A percentile compares a stretch with the other conserved stretches of the same genome.
These are phyloP conservation scores for Anolis apletophallus DNA, from an alignment of 2,797 vertebrate species.

Conservation along the genomic window DNA sequence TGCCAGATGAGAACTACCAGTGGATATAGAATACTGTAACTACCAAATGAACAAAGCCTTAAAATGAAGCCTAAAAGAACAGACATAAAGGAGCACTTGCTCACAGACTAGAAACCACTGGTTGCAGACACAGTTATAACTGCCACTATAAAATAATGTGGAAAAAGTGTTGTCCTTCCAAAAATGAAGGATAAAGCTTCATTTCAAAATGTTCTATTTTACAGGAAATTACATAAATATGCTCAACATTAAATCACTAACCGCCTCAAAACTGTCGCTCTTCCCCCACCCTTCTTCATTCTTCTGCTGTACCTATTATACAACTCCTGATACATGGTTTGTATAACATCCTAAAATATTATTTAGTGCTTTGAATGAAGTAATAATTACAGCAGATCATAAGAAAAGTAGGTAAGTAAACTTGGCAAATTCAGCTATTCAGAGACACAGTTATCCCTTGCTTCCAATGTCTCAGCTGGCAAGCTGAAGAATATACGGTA, in stretches of 20 bases:
- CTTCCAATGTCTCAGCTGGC: constrained; percentile 6
- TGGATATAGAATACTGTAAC: neutral
- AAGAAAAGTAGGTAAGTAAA: neutral
- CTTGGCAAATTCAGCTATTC: constrained; percentile 31
- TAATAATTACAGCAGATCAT: constrained; percentile 39
- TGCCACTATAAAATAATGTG: neutral
- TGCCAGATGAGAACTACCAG: neutral
- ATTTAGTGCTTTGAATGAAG: constrained; percentile 1
- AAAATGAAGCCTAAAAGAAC: neutral
- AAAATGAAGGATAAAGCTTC: neutral
- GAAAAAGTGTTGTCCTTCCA: neutral
- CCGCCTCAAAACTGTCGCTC: neutral
- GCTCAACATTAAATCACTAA: neutral
- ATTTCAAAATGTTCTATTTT: neutral
- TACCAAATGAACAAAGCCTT: neutral
- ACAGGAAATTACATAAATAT: neutral
- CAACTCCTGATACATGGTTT: constrained; percentile 12
- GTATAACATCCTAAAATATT: neutral
- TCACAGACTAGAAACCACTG: neutral
- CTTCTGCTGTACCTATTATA: neutral
- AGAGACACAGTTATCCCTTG: constrained; percentile 4
- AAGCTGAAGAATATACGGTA: neutral
- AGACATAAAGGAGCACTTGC: neutral
- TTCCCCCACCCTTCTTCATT: neutral
- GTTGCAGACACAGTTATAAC: neutral